Conservation (phyloP, 1,140 invertebrate species). For the Cephus cinctus region DNA sequence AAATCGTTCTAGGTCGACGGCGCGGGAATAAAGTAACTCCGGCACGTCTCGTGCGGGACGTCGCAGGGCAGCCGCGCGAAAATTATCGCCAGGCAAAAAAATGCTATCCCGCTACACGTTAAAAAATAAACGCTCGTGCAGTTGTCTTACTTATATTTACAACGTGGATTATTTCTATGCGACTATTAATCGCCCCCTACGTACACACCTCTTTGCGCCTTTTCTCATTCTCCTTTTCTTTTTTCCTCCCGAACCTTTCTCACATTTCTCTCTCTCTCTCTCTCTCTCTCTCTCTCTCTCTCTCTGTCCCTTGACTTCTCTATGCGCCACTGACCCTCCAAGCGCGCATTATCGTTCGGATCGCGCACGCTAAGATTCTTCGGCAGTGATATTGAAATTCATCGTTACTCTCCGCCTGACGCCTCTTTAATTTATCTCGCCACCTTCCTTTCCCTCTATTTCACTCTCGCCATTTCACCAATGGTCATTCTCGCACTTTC, state of each 20-base stretch:
- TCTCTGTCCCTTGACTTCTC: neutral
- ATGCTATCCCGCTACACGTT: too few species aligned
- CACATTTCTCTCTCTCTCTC: slow-evolving; percentile 7
- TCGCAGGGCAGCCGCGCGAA: too few species aligned
- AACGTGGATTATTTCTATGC: too few species aligned
- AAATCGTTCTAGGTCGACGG: too few species aligned
- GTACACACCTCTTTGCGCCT: neutral
- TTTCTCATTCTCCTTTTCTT: neutral
- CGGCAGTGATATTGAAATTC: slow-evolving; percentile 11
- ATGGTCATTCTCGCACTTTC: too few species aligned
- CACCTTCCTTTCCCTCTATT: neutral
- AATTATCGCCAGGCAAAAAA: too few species aligned
- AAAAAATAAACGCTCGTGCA: neutral
- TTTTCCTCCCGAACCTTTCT: neutral
- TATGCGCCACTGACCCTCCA: neutral
- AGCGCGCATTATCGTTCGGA: too few species aligned
- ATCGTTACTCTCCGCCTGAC: neutral
- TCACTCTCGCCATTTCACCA: too few species aligned
- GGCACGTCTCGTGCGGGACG: too few species aligned
- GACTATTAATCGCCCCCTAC: slow-evolving; percentile 3
- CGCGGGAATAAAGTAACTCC: too few species aligned
- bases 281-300: slow-evolving; percentile 1
- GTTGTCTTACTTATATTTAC: too few species aligned
- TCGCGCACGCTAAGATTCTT: slow-evolving; percentile 3
- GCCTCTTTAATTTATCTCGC: too few species aligned